Conservation (phyloP, 2,797 vertebrate genomes). For the Meda fulgida region DNA sequence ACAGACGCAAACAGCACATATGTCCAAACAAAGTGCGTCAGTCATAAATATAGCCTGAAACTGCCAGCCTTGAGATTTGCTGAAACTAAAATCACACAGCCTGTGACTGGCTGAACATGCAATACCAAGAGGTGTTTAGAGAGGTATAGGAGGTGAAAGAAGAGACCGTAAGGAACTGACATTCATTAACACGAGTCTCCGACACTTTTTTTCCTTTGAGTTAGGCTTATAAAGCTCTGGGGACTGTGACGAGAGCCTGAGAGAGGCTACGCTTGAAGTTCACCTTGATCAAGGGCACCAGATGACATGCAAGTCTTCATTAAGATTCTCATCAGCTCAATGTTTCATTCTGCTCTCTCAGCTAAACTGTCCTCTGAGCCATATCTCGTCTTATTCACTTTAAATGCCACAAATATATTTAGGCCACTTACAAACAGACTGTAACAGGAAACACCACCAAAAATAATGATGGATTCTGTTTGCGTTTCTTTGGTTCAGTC, state of each 20-base stretch:
- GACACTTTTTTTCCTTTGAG: background rate
- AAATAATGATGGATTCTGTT: conserved; percentile 24
- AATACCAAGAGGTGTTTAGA: background rate
- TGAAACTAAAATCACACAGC: conserved; percentile 3
- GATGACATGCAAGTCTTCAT: conserved; percentile 32
- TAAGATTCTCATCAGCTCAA: conserved; percentile 11
- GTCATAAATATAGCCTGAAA: conserved; percentile 41
- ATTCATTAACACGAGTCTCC: conserved; percentile 26
- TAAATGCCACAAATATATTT: background rate
- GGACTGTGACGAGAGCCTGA: background rate
- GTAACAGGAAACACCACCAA: background rate
- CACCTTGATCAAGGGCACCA: conserved; percentile 36
- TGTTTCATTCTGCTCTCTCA: background rate
- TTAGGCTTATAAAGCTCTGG: conserved; percentile 9
- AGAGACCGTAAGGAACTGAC: background rate
- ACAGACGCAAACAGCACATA: conserved; percentile 44
- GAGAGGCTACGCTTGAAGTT: conserved; percentile 6
- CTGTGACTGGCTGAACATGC: conserved; percentile 9
- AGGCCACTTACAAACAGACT: background rate
- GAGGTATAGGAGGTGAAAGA: background rate
- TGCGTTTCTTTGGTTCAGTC: conserved; percentile 14
- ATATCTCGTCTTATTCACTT: background rate
- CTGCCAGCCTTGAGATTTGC: background rate
- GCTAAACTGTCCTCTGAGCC: background rate
- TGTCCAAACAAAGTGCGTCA: background rate